Base-by-base conservation (phyloP, 2,113 vertebrate genomes). In the Anthoscopus minutus region DNA sequence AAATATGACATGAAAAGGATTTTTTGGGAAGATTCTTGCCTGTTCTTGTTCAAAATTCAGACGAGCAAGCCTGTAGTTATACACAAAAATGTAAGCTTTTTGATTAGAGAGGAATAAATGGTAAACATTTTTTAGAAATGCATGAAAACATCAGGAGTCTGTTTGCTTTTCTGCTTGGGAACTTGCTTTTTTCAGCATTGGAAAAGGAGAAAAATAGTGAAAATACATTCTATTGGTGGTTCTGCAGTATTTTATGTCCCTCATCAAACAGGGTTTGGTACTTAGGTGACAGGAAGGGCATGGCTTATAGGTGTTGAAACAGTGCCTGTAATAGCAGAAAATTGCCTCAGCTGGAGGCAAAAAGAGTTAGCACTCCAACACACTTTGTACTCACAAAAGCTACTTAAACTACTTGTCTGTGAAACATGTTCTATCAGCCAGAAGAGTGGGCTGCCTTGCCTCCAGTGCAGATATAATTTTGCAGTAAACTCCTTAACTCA, bases 21-120 rank as follows among this genome's bases (percentile, higher is more conserved):
- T 87, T 58, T 24, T 17, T 8, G 25, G 14, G n/a, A 93, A 89
- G 25, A 60, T 91, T 67, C 61, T 92, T 69, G 92, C 76, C 61
- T 86, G 19, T 86, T 95, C 74, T 88, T 96, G 77, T 95, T 86
- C 31, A 94, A 42, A 93, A 64, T 76, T 84, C 45, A 44, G 64
- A 78, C 84, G 30, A 92, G 60, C 21, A 31, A 92, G 60, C 21
- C 23, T 91, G 21, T 96, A 89, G 72, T 88, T 95, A 35, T 6
- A 76, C 35, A 30, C 42, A 65, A 93, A 92, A 94, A 78, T 56
- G n/a, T 33, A 67, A 64, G 40, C 57, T n/a, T 94, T 95, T 88
- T 91, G 18, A 89, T 69, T 79, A 76, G 73, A 70, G 37, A 57
- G 45, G 35, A 78, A 86, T 40, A 91, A 79, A 54, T 88, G 48